Base-by-base conservation (phyloP, 2,888 invertebrate genomes). In the Ormia ochracea region DNA sequence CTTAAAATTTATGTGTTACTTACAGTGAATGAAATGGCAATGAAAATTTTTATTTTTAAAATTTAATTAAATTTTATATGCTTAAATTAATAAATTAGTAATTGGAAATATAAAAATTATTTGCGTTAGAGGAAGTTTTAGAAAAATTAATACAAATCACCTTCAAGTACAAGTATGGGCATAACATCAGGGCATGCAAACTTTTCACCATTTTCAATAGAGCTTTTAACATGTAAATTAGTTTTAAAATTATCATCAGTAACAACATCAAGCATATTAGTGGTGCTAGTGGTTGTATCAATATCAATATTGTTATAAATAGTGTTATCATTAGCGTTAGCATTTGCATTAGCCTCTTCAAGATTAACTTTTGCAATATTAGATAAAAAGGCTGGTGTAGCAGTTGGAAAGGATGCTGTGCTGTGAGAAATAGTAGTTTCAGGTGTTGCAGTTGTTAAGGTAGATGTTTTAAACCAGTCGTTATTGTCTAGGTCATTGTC, bases 101-200 rank as follows among this genome's bases (percentile, higher is more conserved):
- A 19, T 41, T n/a, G 9, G 3, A 33, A 21, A 56, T n/a, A 50
- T 6, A 45, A 41, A 17, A 45, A 28, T 56, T 56, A 73, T 65
- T 48, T 21, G 48, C 2, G 31, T 61, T 72, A 61, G 43, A 26
- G 7, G 52, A 54, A 45, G 28, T 38, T 58, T 19, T 54, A 14
- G 33, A 82, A 69, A 61, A 75, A 56, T 68, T 72, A 83, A 85
- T 81, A 86, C 87, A 86, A 84, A 92, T 92, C 93, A 96, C 96
- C 96, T 96, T 96, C 95, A 88, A 96, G 91, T 88, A 96, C 94
- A 87, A 96, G 93, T 91, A 96, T 95, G 89, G 94, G 92, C 90
- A 92, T 92, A 91, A 87, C 93, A 93, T 90, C 93, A 91, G 88
- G 93, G 91, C 88, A 92, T 92, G 90, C 88, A 91, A 91, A 84